These are phyloP conservation scores for Eriosoma lanigerum DNA, from an alignment of 1,140 invertebrate species.

Conservation along the genomic window DNA sequence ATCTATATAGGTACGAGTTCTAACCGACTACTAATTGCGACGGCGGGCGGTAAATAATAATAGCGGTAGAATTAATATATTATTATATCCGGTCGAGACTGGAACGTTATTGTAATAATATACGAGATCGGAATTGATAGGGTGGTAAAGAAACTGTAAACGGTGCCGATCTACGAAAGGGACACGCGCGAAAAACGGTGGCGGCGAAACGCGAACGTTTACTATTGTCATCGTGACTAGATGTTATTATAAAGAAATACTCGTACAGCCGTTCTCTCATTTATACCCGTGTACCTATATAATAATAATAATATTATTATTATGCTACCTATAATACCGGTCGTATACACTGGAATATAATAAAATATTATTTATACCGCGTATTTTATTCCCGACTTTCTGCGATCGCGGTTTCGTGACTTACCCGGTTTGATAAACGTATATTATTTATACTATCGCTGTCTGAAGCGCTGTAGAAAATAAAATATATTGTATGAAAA, in stretches of 20 bases:
- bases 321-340: constrained; percentile 6
- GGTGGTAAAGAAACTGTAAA: not conserved
- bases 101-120: not conserved
- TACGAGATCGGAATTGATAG: constrained; percentile 1
- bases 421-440: constrained; percentile 16
- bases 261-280: not conserved
- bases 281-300: not conserved
- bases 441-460: not conserved
- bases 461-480: not conserved
- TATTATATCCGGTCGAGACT: not conserved
- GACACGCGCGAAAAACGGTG: constrained; percentile 26
- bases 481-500: not conserved
- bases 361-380: not conserved
- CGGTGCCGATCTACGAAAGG: no score
- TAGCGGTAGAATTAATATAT: not conserved
- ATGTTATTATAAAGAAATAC: not conserved
- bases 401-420: constrained; percentile 15
- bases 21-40: not conserved
- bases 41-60: not conserved
- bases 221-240: constrained; percentile 27
- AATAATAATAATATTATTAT: not conserved
- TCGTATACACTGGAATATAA: constrained; percentile 2
- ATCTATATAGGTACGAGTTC: no score
- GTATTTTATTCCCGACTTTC: constrained; percentile 10
- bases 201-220: constrained; percentile 15